phyloP scores from a whole-genome alignment of 2,113 vertebrate species.

The Megaceryle maxima region DNA sequence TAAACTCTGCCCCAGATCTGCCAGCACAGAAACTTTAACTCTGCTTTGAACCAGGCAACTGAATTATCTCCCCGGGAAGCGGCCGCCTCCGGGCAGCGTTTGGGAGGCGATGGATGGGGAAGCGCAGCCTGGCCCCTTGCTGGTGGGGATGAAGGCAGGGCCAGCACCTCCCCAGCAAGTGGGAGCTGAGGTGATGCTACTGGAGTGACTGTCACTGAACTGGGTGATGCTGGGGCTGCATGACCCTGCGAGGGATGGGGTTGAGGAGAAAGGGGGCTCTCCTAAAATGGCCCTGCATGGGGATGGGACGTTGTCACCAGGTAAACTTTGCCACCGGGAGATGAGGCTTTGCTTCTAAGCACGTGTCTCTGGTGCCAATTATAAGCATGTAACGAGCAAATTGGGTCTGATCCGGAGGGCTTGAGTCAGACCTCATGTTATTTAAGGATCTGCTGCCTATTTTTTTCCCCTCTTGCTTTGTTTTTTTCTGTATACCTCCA shows the following conservation, averaged over 20 bases:
- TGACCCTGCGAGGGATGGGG: not conserved
- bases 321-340: not conserved
- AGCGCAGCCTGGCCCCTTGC: not conserved
- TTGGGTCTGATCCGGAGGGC: not conserved
- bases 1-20: slow-evolving; percentile 53
- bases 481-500: not conserved
- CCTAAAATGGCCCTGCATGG: rapidly evolving
- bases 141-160: rapidly evolving
- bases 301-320: rapidly evolving
- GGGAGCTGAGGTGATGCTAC: not conserved
- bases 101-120: not conserved
- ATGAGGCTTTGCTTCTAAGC: not conserved
- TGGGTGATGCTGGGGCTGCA: rapidly evolving
- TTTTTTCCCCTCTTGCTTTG: not conserved
- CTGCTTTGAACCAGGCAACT: not conserved
- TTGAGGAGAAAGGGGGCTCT: not conserved
- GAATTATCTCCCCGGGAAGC: not conserved
- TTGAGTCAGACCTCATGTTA: rapidly evolving
- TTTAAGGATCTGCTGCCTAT: not conserved
- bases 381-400: not conserved
- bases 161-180: rapidly evolving
- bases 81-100: not conserved
- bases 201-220: not conserved
- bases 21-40: slow-evolving; percentile 32
- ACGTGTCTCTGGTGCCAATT: rapidly evolving